These are phyloP conservation scores for Caenorhabditis auriculariae DNA, from an alignment of 2,888 invertebrate species.

Conservation along the genomic window DNA sequence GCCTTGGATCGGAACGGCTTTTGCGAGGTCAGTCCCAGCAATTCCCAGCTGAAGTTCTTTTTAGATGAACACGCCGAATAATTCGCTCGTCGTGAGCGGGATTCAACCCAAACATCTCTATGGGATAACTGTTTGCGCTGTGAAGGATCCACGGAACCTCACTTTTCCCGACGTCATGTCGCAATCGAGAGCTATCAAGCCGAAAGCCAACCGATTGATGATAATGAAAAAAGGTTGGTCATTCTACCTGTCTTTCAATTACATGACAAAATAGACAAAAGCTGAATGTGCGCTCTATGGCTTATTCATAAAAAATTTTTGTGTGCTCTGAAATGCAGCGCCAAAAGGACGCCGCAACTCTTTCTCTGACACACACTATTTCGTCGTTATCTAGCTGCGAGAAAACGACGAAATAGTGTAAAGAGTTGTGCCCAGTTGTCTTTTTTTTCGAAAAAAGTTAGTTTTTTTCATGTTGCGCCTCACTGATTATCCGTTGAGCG, in stretches of 20 bases:
- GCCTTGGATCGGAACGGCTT: constrained; percentile 22
- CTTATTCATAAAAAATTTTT: too few species aligned
- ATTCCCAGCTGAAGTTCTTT: background rate
- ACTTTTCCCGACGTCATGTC: constrained; percentile 42
- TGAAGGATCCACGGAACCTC: constrained; percentile 47
- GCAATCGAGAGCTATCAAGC: constrained; percentile 21
- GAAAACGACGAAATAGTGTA: too few species aligned
- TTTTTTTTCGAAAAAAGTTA: background rate
- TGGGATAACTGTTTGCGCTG: constrained; percentile 56
- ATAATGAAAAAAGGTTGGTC: constrained; percentile 26
- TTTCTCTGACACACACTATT: too few species aligned
- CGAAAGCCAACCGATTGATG: constrained; percentile 35
- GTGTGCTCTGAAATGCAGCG: too few species aligned
- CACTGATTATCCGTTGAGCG: too few species aligned
- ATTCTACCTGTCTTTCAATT: background rate
- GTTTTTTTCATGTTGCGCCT: background rate
- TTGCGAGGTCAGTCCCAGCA: constrained; percentile 31
- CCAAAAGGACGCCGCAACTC: too few species aligned
- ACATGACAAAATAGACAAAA: too few species aligned
- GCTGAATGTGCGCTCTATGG: too few species aligned
- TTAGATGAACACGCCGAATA: constrained; percentile 13
- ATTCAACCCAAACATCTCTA: constrained; percentile 46
- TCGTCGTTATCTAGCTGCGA: too few species aligned
- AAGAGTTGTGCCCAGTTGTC: too few species aligned
- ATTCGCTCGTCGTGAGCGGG: constrained; percentile 15